phyloP scores from a whole-genome alignment of 2,113 vertebrate species.

The Anthoscopus minutus region DNA sequence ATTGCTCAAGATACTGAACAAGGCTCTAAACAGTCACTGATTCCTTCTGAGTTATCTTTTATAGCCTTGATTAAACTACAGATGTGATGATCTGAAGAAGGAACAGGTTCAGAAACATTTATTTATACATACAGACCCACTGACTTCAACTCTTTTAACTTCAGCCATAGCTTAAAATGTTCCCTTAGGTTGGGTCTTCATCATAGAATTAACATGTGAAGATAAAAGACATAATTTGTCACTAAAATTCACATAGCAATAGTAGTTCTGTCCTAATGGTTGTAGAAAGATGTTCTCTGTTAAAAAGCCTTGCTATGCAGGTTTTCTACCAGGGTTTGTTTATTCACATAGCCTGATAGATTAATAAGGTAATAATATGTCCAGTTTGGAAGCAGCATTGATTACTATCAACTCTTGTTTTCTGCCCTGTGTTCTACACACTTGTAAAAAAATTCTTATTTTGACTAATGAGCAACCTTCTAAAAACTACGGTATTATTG shows the following conservation, averaged over 20 bases:
- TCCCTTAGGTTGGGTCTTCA: not conserved
- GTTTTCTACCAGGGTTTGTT: not conserved
- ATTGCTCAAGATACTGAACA: not conserved
- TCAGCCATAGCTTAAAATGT: not conserved
- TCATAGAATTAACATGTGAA: not conserved
- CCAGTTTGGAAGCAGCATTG: not conserved
- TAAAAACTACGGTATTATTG: not conserved
- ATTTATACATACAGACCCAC: not conserved
- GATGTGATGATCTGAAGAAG: not conserved
- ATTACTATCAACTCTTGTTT: not conserved
- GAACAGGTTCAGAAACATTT: not conserved
- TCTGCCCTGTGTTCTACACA: not conserved
- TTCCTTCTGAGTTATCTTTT: not conserved
- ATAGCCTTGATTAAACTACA: not conserved
- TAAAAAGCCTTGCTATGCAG: not conserved
- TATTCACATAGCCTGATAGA: not conserved
- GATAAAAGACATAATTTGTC: not conserved
- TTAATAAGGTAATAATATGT: not conserved
- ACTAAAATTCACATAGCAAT: not conserved
- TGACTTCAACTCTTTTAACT: not conserved
- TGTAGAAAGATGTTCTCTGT: not conserved
- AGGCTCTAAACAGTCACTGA: not conserved
- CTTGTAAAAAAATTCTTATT: not conserved
- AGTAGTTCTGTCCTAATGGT: not conserved
- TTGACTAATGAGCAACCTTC: not conserved